These are phyloP conservation scores for Diprion similis DNA, from an alignment of 1,140 invertebrate species.

Conservation along the genomic window DNA sequence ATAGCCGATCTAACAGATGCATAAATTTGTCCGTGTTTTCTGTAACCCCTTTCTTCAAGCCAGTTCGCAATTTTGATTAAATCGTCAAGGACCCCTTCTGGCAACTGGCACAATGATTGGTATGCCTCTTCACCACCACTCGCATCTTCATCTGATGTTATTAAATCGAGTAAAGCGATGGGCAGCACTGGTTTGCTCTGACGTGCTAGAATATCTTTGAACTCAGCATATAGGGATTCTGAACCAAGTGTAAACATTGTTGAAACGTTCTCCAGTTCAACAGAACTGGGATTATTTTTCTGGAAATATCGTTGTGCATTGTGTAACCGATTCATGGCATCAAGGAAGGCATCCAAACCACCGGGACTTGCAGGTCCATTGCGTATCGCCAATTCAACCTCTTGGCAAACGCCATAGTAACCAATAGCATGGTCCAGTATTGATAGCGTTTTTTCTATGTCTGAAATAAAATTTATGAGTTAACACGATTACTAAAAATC, in stretches of 20 bases:
- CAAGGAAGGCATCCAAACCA: slow-evolving; percentile 76
- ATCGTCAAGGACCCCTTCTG: slow-evolving; percentile 72
- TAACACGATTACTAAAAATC: no score
- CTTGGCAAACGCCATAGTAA: slow-evolving; percentile 87
- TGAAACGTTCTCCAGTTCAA: slow-evolving; percentile 92
- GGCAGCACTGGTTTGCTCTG: slow-evolving; percentile 88
- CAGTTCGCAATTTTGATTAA: slow-evolving; percentile 84
- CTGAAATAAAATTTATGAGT: slow-evolving; percentile 51
- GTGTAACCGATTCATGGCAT: slow-evolving; percentile 84
- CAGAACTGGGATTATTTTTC: slow-evolving; percentile 91
- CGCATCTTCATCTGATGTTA: slow-evolving; percentile 84
- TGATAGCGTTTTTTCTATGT: slow-evolving; percentile 80
- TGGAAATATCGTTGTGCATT: slow-evolving; percentile 92
- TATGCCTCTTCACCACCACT: slow-evolving; percentile 54
- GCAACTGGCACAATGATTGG: slow-evolving; percentile 63
- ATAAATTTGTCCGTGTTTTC: slow-evolving; percentile 84
- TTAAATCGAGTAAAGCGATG: slow-evolving; percentile 83
- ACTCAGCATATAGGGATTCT: slow-evolving; percentile 79
- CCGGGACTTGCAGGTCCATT: slow-evolving; percentile 72
- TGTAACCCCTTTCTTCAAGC: slow-evolving; percentile 80
- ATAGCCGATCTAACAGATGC: slow-evolving; percentile 78
- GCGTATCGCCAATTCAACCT: slow-evolving; percentile 81
- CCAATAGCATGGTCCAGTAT: slow-evolving; percentile 88
- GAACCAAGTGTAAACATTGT: slow-evolving; percentile 63
- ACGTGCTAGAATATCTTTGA: slow-evolving; percentile 83